A percentile compares a stretch with the other conserved stretches of the same genome.
These are phyloP conservation scores for Platichthys stellatus DNA, from an alignment of 2,113 vertebrate species.

Conservation along the genomic window DNA sequence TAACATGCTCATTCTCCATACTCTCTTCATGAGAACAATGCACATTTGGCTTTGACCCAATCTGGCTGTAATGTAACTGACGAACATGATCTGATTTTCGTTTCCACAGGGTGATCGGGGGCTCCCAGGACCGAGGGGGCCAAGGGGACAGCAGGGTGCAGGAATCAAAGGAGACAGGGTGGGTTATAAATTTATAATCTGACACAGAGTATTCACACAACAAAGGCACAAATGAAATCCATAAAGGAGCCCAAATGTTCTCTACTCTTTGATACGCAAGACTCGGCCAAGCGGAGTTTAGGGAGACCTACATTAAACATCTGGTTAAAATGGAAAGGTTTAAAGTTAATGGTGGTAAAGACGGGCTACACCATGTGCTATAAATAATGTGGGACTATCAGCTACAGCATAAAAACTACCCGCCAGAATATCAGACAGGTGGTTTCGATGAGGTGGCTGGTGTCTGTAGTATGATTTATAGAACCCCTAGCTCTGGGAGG, in stretches of 20 bases:
- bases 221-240: conserved; percentile 71
- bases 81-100: conserved; percentile 59
- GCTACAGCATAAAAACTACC: background rate
- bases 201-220: conserved; percentile 38
- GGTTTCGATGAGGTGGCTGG: background rate
- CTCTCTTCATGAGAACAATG: conserved; percentile 56
- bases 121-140: conserved; percentile 86
- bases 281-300: background rate
- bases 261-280: background rate
- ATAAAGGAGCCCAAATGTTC: conserved; percentile 50
- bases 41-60: conserved; percentile 51
- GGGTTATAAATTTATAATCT: conserved; percentile 73
- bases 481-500: background rate
- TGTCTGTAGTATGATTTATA: background rate
- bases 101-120: conserved; percentile 86
- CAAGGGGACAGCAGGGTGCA: conserved; percentile 84
- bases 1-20: conserved; percentile 35
- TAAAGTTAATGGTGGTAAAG: background rate
- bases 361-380: background rate
- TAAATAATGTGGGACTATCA: background rate
- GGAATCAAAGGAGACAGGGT: conserved; percentile 92
- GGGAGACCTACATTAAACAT: background rate
- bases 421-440: background rate
- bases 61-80: conserved; percentile 38
- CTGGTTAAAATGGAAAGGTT: background rate